Percentiles rank a stretch among this genome's conserved stretches.
Evolutionary conservation across 2,113 vertebrate genomes (phyloP).

Genomic region (Pteruthius melanotis): DNA sequence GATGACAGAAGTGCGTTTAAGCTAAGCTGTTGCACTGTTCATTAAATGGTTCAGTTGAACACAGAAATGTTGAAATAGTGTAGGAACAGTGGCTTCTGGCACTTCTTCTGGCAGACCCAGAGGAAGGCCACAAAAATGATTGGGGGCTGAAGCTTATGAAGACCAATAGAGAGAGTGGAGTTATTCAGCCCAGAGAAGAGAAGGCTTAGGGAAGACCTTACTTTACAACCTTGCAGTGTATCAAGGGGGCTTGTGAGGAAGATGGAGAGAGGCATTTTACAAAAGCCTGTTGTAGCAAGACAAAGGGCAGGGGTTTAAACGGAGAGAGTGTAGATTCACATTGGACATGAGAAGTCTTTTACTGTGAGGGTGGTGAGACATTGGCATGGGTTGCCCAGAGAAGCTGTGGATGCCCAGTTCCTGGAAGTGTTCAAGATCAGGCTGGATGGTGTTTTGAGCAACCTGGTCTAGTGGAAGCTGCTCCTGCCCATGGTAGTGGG

Average conservation of each 20-base stretch:
- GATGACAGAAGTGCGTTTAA: neutral
- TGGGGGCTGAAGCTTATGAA: neutral
- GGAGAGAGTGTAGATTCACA: neutral
- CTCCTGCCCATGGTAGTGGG: neutral
- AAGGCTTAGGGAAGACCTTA: neutral
- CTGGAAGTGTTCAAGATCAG: neutral
- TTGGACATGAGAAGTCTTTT: neutral
- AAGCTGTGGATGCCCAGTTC: neutral
- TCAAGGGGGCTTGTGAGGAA: neutral
- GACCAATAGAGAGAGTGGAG: neutral
- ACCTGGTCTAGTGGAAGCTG: neutral
- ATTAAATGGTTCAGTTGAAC: neutral
- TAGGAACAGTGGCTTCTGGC: neutral
- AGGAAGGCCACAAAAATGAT: neutral
- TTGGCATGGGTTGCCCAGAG: neutral
- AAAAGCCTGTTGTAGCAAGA: neutral
- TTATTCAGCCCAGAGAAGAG: neutral
- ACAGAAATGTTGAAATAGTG: neutral
- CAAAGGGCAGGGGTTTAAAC: neutral
- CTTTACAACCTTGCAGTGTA: neutral
- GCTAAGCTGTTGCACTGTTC: neutral
- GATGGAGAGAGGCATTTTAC: neutral
- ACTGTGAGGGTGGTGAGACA: neutral
- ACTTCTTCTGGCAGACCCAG: neutral
- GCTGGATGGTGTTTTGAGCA: neutral